Evolutionary conservation across 2,113 vertebrate species (phyloP), one percentile per base, ranked within the genome.

Genomic region (Mesocricetus auratus): DNA sequence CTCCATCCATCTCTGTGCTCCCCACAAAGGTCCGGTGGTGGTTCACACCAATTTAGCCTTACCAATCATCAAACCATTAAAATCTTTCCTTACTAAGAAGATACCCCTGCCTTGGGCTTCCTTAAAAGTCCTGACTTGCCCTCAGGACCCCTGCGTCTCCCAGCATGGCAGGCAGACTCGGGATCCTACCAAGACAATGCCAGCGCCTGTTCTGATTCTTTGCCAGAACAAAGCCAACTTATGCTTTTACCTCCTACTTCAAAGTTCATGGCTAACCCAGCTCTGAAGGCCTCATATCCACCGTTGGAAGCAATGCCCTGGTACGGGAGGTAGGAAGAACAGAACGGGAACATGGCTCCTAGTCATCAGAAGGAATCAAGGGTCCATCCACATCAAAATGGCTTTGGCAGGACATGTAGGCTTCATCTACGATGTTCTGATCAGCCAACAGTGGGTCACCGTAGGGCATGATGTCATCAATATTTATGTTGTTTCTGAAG

Each of bases 361-460:
- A 97, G 93, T 69, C 94, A 74, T 97, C 95, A 83, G 95, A 85
- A 87, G 93, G 96, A 21, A 69, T 94, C 95, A 97, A 89, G 29
- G 94, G n/a, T 39, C 42, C 97, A 31, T 96, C 97, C 2, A 74
- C 68, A 64, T 56, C 73, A 79, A 98, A 98, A 92, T 97, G 97
- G 94, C 97, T 98, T 45, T 8, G 1, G 10, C 6, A 21, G 86
- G 88, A 91, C 68, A 3, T 0, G 3, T 89, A 90, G 11, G 56
- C 13, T 36, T 98, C 97, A 4, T 98, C 97, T 26, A 5, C 0
- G 9, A 58, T 39, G 86, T 29, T 81, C 74, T 96, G 96, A 85
- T 15, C 78, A n/a, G 96, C 66, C 79, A 98, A 33, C 3, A 97
- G 58, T 0, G 97, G 97, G 50, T 98, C 97, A 47, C 78, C 97